phyloP scores from a whole-genome alignment of 2,888 invertebrate species.

The Stenurella melanura region DNA sequence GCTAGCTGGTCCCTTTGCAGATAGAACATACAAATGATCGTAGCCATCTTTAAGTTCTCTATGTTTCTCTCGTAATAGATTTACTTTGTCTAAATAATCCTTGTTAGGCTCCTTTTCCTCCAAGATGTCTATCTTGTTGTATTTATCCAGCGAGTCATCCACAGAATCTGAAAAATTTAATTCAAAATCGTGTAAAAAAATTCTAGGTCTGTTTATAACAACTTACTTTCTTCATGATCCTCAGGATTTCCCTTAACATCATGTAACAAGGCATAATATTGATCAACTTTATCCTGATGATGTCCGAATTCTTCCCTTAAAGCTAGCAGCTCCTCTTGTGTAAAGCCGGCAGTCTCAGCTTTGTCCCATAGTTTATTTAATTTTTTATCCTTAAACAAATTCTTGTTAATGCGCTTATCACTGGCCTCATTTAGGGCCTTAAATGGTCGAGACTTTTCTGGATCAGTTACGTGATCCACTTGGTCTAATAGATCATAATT shows the following conservation, averaged over 20 bases:
- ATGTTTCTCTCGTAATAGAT: conserved; percentile 84
- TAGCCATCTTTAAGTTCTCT: conserved; percentile 85
- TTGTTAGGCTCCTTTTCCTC: conserved; percentile 78
- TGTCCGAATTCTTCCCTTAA: conserved; percentile 92
- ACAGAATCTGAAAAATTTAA: conserved; percentile 78
- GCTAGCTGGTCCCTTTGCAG: conserved; percentile 86
- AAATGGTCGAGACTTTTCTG: conserved; percentile 77
- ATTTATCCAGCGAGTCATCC: conserved; percentile 82
- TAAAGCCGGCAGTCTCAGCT: conserved; percentile 91
- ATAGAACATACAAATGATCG: conserved; percentile 83
- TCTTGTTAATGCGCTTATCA: conserved; percentile 82
- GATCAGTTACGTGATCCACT: conserved; percentile 82
- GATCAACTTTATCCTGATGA: conserved; percentile 94
- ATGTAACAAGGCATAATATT: conserved; percentile 87
- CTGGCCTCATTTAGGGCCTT: conserved; percentile 72
- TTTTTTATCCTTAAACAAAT: conserved; percentile 92
- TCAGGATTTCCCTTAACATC: conserved; percentile 79
- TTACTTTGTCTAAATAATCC: conserved; percentile 81
- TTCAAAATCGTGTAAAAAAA: no score
- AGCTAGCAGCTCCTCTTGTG: conserved; percentile 86
- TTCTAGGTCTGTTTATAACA: no score
- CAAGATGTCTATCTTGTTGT: conserved; percentile 80
- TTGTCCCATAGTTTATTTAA: conserved; percentile 92
- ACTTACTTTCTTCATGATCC: conserved; percentile 81
- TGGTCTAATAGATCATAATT: conserved; percentile 87